Conservation (phyloP, 2,797 vertebrate genomes). For the Nannoperca australis region DNA sequence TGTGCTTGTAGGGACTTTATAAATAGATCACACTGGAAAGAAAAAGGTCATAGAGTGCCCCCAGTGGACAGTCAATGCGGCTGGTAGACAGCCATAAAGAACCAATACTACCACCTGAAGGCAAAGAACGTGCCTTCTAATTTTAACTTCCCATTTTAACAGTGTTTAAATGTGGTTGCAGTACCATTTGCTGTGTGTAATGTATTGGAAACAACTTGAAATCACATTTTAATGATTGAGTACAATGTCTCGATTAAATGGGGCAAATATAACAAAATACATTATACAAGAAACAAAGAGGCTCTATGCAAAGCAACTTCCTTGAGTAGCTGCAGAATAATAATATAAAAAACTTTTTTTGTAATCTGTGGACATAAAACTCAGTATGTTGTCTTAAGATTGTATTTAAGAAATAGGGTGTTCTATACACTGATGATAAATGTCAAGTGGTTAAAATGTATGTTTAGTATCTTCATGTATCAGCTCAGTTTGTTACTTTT, state of each 20-base stretch:
- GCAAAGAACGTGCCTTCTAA: slow-evolving; percentile 11
- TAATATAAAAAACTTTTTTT: slow-evolving; percentile 21
- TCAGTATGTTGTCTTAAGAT: neutral
- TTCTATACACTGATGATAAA: neutral
- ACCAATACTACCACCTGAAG: slow-evolving; percentile 80
- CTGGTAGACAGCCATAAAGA: slow-evolving; percentile 10
- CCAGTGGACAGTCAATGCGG: slow-evolving; percentile 50
- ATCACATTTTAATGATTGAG: slow-evolving; percentile 73
- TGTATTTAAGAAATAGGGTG: neutral
- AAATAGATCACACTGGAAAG: slow-evolving; percentile 39
- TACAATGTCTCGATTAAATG: slow-evolving; percentile 65
- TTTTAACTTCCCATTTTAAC: slow-evolving; percentile 37
- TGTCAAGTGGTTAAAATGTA: too few species aligned
- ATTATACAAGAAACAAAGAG: slow-evolving; percentile 49
- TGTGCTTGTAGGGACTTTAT: slow-evolving; percentile 45
- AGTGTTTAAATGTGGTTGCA: slow-evolving; percentile 53
- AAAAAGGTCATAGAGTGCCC: slow-evolving; percentile 44
- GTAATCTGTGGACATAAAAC: slow-evolving; percentile 10
- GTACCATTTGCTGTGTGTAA: slow-evolving; percentile 71
- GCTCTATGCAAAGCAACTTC: slow-evolving; percentile 22
- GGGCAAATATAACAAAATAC: slow-evolving; percentile 60
- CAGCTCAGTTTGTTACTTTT: neutral
- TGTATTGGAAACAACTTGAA: slow-evolving; percentile 74
- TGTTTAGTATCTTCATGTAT: neutral
- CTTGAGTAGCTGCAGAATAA: slow-evolving; percentile 28